Evolutionary conservation across 2,113 vertebrate species (phyloP), one percentile per base, ranked within the genome.

Genomic region (Epinephelus lanceolatus): DNA sequence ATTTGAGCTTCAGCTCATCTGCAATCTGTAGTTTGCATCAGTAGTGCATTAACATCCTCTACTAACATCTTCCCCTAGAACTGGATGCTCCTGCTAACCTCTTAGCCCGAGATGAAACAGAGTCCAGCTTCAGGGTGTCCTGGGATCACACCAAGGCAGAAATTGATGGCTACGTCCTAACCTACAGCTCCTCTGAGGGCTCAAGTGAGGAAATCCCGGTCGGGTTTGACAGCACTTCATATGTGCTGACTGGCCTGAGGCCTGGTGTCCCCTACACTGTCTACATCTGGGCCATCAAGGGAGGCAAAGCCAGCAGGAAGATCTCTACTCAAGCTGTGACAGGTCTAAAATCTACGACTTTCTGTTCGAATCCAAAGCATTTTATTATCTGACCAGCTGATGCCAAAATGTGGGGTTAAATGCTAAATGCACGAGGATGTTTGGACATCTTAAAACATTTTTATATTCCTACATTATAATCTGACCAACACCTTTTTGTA

Each of bases 221-320:
- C 17, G 89, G 79, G 33, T 90, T 94, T 78, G 94, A 95, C 40
- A 94, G 81, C 73, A 87, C 56, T 23, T 88, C 70, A 33, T 78
- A 94, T 3, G 75, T 67, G 42, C 89, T 96, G 80, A 91, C 71
- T 12, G 90, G 81, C 69, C 92, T 98, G 87, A 95, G 81, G 76
- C 95, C 96, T 3, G 96, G 95, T 2, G 76, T 94, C 80, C 85
- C 96, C 83, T 96, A 97, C 81, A 84, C 70, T 15, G 90, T 96
- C 10, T 25, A 93, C 5, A 67, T 96, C 71, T 96, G 96, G 95
- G 95, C 96, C 56, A 56, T 95, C 91, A 96, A 95, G 81, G 95
- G 93, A 56, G 78, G 52, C 76, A 94, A 88, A 71, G 71, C 86
- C 78, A 96, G 96, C 93, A 94, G 79, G 92, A 96, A 93, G 83